Base-by-base conservation (phyloP, 2,888 invertebrate species). In the Eutolmus rufibarbis region DNA sequence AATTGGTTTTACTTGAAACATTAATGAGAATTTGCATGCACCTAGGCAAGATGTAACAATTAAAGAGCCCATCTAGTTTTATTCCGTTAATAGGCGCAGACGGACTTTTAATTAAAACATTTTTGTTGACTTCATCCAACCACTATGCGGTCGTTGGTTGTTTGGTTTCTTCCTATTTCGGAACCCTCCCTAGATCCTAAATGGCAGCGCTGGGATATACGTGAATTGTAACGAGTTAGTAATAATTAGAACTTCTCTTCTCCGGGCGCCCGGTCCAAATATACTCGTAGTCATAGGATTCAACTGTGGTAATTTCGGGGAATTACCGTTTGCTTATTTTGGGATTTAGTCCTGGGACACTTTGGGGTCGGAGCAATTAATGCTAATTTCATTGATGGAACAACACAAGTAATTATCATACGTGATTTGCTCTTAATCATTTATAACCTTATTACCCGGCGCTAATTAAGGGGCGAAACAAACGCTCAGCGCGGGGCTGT, bases 361-460 rank as follows among this genome's bases (percentile, higher is more conserved):
- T 79, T 79, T 51, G 79, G 51, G 57, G 51, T 28, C 28, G 51
- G 51, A 46, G 8, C 51, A 79, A 79, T 79, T 79, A 79, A 79
- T 79, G 79, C 79, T 79, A 79, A 79, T 79, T 51, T 79, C 79
- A 79, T 79, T 79, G 79, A 79, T 79, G 79, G 40, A 40, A 79
- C 79, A 79, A 51, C 46, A 14, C 46, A 51, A 79, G 46, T 79
- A 79, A 79, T 79, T 79, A 79, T 51, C 79, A 79, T 43, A 79
- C 79, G 79, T 79, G 79, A 79, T 79, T 79, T 79, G 28, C 51
- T 28, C 40, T 46, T 43, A 46, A 79, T 79, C 79, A 79, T 46
- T 79, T 51, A 79, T 79, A 79, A 79, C 79, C 51, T 46, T 46
- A 79, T 79, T 79, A 57, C 12, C 57, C 57, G 57, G 23, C 57